Conservation (phyloP, 2,797 vertebrate species). For the Phalloptychus januarius region DNA sequence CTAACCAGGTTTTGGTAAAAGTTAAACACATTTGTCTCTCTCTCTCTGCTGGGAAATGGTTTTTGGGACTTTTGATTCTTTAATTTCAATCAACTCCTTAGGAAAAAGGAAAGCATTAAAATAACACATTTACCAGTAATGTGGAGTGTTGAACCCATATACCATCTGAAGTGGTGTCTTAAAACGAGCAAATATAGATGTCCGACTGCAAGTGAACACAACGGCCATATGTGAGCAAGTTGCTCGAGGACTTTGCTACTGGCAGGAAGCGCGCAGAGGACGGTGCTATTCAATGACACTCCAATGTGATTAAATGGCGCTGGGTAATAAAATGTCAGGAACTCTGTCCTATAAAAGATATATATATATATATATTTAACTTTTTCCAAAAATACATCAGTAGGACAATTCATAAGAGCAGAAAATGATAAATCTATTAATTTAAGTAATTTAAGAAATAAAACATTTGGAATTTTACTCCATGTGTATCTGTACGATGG, state of each 20-base stretch:
- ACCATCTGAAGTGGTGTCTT: not conserved
- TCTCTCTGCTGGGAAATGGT: not conserved
- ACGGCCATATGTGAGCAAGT: not conserved
- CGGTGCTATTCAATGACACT: not conserved
- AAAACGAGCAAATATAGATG: not conserved
- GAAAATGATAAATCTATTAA: not conserved
- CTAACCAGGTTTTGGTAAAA: not conserved
- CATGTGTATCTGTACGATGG: not conserved
- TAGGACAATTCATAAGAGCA: not conserved
- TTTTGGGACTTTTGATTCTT: not conserved
- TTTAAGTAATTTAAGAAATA: no score
- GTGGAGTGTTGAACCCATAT: not conserved
- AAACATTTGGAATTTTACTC: not conserved
- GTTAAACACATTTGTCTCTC: no score
- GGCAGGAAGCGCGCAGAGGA: not conserved
- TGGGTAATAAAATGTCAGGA: not conserved
- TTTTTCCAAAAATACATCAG: not conserved
- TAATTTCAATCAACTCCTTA: not conserved
- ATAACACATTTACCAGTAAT: not conserved
- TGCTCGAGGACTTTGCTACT: not conserved
- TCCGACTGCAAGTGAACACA: not conserved
- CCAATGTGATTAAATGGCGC: not conserved
- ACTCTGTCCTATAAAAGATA: not conserved
- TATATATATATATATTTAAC: not conserved
- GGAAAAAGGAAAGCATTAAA: not conserved